Evolutionary conservation across 2,113 vertebrate species (phyloP).

Genomic region (Podiceps cristatus): DNA sequence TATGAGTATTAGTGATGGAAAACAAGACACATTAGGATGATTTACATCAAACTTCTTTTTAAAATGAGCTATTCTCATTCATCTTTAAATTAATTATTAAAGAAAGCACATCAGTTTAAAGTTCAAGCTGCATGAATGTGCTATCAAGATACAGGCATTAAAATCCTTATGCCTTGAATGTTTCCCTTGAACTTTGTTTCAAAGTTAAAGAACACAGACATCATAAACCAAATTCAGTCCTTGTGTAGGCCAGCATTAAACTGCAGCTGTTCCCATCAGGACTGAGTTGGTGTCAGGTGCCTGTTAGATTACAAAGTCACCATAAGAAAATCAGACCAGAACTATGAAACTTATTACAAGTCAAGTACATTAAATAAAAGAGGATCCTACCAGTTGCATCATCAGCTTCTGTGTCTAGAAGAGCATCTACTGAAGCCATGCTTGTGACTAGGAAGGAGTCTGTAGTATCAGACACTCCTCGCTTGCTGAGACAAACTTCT

Average conservation of each 20-base stretch:
- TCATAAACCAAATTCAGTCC: constrained; percentile 50
- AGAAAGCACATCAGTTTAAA: not conserved
- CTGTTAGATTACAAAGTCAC: constrained; percentile 28
- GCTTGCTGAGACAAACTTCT: constrained; percentile 67
- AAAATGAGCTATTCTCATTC: not conserved
- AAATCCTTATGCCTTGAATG: constrained; percentile 73
- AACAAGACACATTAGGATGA: not conserved
- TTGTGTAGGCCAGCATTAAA: not conserved
- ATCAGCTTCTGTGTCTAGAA: constrained; percentile 72
- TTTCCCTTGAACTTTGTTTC: constrained; percentile 43
- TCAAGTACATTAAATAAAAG: constrained; percentile 71
- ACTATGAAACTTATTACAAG: constrained; percentile 59
- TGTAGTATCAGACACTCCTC: constrained; percentile 65
- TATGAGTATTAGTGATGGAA: not conserved
- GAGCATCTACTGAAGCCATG: constrained; percentile 74
- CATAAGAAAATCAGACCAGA: not conserved
- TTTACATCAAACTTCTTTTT: not conserved
- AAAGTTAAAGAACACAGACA: constrained; percentile 43
- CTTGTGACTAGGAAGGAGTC: constrained; percentile 69
- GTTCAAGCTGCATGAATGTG: not conserved
- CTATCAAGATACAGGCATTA: not conserved
- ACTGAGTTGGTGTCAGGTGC: constrained; percentile 36
- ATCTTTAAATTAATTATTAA: not conserved
- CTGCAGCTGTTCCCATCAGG: not conserved
- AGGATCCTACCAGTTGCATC: constrained; percentile 73